These are phyloP conservation scores for Cinara cedri DNA, from an alignment of 2,888 invertebrate genomes.

Conservation along the genomic window DNA sequence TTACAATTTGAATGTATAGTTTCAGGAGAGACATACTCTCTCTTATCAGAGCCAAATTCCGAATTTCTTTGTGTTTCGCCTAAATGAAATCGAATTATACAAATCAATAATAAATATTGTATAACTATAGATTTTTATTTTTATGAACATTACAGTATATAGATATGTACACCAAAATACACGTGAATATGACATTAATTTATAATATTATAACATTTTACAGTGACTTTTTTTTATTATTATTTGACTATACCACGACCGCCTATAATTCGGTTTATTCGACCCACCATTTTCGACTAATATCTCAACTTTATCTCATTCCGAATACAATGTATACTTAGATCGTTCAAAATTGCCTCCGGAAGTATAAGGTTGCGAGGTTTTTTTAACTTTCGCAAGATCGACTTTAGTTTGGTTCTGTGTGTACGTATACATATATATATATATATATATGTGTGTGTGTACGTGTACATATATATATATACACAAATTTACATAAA, in stretches of 20 bases:
- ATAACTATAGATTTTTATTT: too few species aligned
- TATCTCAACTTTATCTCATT: conserved; percentile 15
- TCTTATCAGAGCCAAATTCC: too few species aligned
- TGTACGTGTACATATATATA: too few species aligned
- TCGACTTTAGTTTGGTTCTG: conserved; percentile 25
- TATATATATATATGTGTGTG: conserved; percentile 23
- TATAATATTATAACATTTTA: neutral
- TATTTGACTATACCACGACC: neutral
- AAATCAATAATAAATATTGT: too few species aligned
- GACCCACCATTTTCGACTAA: conserved; percentile 21
- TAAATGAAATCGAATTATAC: too few species aligned
- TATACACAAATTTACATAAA: conserved; percentile 38
- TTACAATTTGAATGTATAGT: too few species aligned
- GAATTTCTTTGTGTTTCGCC: too few species aligned
- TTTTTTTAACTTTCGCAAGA: conserved; percentile 16
- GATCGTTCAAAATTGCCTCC: conserved; percentile 36
- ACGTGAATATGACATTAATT: neutral
- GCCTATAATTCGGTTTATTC: conserved; percentile 11
- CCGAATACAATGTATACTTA: conserved; percentile 17
- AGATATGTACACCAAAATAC: too few species aligned
- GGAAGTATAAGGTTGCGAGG: conserved; percentile 5
- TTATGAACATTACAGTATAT: too few species aligned
- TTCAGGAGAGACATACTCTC: too few species aligned
- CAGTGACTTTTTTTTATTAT: conserved; percentile 1
- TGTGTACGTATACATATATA: conserved; percentile 29